These are phyloP conservation scores for Ictalurus furcatus DNA, from an alignment of 2,113 vertebrate species.

Conservation along the genomic window DNA sequence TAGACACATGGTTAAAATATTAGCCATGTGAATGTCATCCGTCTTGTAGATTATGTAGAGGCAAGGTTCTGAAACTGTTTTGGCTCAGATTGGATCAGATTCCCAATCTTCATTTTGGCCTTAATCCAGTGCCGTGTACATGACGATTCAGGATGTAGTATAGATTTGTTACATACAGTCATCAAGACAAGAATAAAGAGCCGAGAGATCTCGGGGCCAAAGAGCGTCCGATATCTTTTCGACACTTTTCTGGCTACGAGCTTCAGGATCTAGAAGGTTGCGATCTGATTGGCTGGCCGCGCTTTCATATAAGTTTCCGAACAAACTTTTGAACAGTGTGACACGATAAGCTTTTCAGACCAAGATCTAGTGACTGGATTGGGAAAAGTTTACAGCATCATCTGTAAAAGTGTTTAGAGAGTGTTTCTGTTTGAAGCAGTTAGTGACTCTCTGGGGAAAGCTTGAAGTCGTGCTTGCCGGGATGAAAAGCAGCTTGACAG, in stretches of 20 bases:
- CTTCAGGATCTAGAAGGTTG: neutral
- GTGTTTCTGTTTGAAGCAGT: neutral
- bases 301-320: neutral
- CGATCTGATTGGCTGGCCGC: neutral
- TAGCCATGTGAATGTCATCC: neutral
- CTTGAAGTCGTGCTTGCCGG: neutral
- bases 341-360: neutral
- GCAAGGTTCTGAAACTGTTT: neutral
- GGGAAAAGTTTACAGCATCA: neutral
- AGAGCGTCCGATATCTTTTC: neutral
- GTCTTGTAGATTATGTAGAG: neutral
- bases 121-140: neutral
- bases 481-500: slow-evolving; percentile 4
- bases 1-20: neutral
- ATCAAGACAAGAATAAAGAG: neutral
- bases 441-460: neutral
- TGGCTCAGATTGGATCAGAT: neutral
- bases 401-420: slow-evolving; percentile 1
- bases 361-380: too few species aligned
- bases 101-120: neutral
- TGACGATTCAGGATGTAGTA: neutral
- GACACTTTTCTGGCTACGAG: neutral
- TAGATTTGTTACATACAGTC: neutral
- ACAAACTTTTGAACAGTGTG: neutral
- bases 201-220: neutral